Evolutionary conservation across 2,888 invertebrate genomes (phyloP).

Genomic region (Melipona beecheii): DNA sequence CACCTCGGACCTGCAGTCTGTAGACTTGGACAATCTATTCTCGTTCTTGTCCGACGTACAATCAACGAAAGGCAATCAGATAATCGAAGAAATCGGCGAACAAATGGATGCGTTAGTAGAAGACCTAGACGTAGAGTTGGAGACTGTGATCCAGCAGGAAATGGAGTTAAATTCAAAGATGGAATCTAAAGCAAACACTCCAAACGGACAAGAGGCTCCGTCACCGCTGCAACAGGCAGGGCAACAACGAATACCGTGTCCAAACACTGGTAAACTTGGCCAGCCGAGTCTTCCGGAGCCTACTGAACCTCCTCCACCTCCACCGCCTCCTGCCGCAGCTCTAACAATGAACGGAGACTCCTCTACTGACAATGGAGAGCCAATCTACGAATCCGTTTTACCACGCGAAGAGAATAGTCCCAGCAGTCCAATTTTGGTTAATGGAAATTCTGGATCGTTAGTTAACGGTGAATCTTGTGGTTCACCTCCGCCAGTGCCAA

Average conservation of each 20-base stretch:
- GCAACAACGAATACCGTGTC: conserved; percentile 73
- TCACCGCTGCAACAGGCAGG: conserved; percentile 28
- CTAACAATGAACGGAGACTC: conserved; percentile 80
- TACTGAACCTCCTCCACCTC: conserved; percentile 90
- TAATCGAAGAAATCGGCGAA: conserved; percentile 93
- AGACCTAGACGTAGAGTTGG: conserved; percentile 92
- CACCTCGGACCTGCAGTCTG: conserved; percentile 87
- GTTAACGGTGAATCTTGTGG: conserved; percentile 75
- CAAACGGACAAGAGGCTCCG: conserved; percentile 67
- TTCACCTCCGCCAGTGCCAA: conserved; percentile 77
- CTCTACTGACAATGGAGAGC: conserved; percentile 86
- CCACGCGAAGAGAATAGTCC: conserved; percentile 87
- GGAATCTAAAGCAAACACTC: conserved; percentile 70
- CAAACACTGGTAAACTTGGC: conserved; percentile 82
- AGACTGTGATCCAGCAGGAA: conserved; percentile 88
- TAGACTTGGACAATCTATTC: conserved; percentile 95
- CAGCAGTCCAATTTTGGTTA: conserved; percentile 75
- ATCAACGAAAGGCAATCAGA: conserved; percentile 87
- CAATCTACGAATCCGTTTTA: conserved; percentile 94
- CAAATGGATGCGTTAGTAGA: conserved; percentile 93
- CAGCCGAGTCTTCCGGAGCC: conserved; percentile 91
- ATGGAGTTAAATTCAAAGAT: conserved; percentile 80
- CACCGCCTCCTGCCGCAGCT: conserved; percentile 85
- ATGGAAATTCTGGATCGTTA: conserved; percentile 74
- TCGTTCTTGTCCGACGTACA: conserved; percentile 93